phyloP scores from a whole-genome alignment of 2,113 vertebrate species.

The Tretioscincus oriximinensis region DNA sequence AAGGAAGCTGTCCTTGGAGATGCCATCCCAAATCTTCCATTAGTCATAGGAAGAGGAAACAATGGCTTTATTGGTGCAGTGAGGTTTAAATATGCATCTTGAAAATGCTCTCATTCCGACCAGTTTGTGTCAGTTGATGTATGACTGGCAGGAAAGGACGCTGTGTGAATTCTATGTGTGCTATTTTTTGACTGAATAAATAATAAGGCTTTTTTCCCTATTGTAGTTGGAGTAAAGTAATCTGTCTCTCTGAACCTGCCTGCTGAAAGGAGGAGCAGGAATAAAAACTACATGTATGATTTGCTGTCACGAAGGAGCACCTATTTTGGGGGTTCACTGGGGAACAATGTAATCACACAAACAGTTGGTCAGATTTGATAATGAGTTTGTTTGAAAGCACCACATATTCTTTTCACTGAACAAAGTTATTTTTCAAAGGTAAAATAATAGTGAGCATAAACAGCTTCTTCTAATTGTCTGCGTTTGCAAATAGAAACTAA shows the following conservation, averaged over 20 bases:
- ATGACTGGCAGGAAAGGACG: background rate
- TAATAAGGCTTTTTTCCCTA: background rate
- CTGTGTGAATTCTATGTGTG: background rate
- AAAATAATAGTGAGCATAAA: too few species aligned
- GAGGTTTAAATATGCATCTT: background rate
- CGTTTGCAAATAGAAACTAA: too few species aligned
- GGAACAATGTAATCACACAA: too few species aligned
- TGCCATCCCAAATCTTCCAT: background rate
- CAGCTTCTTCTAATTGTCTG: too few species aligned
- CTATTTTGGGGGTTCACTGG: too few species aligned
- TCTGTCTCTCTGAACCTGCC: background rate
- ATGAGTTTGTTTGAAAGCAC: too few species aligned
- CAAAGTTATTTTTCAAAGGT: too few species aligned
- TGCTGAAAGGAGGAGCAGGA: background rate
- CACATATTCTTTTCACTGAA: too few species aligned
- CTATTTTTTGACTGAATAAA: background rate
- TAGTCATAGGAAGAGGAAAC: constrained; percentile 6
- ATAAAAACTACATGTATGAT: too few species aligned
- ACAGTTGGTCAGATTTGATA: too few species aligned
- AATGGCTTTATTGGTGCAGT: background rate
- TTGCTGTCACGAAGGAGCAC: too few species aligned
- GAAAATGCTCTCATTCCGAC: background rate
- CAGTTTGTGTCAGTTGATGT: background rate
- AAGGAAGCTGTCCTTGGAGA: background rate
- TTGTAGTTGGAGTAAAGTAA: background rate